Percentiles rank a stretch among this genome's conserved stretches.
phyloP scores from a whole-genome alignment of 2,113 vertebrate genomes.

The Aptenodytes forsteri region DNA sequence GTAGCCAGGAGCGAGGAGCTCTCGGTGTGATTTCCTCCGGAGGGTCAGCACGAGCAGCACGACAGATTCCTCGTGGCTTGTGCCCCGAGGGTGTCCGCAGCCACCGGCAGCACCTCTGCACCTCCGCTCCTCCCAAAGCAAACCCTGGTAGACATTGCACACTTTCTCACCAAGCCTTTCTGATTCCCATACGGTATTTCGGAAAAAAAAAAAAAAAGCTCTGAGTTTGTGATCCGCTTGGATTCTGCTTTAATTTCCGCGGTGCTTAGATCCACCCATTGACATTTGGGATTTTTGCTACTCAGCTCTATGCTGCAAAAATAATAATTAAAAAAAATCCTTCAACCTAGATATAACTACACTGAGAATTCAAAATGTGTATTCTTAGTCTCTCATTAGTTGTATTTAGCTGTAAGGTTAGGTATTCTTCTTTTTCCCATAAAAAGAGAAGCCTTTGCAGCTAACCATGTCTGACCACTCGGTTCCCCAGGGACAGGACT shows the following conservation, averaged over 20 bases:
- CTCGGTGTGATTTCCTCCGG: not conserved
- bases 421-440: not conserved
- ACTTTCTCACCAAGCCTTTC: not conserved
- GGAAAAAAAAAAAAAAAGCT: not conserved
- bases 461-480: rapidly evolving
- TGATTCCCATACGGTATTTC: rapidly evolving
- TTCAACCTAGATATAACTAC: not conserved
- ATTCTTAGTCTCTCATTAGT: too few species aligned
- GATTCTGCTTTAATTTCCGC: not conserved
- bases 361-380: too few species aligned
- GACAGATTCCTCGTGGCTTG: too few species aligned
- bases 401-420: not conserved
- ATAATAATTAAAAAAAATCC: not conserved
- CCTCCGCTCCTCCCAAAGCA: not conserved
- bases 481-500: not conserved
- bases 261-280: not conserved
- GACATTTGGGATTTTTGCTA: not conserved
- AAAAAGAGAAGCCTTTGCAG: not conserved
- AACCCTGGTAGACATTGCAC: rapidly evolving
- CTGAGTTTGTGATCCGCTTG: not conserved
- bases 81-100: not conserved
- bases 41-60: not conserved
- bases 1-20: not conserved
- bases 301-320: not conserved
- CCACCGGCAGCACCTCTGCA: not conserved